A percentile compares a stretch with the other conserved stretches of the same genome.
Conservation (phyloP, 1,140 invertebrate genomes). For the Calosoma granatense region DNA sequence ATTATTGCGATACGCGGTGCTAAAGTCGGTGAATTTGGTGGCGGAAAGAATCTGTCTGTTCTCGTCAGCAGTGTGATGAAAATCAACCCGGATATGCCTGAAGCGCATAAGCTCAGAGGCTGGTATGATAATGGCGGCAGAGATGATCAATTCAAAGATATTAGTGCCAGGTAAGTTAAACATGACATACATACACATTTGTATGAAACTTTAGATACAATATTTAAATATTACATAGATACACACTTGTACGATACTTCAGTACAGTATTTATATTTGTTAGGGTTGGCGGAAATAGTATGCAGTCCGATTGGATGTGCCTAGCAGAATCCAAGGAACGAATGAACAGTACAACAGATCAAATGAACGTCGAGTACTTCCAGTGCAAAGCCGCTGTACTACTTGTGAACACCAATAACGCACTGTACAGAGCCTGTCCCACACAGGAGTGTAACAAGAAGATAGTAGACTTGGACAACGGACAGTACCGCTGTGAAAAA, state of each 20-base stretch:
- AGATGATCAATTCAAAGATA: slow-evolving; percentile 45
- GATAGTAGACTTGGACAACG: slow-evolving; percentile 77
- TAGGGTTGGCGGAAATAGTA: slow-evolving; percentile 36
- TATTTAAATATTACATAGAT: too few relatives aligned
- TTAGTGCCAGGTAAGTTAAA: slow-evolving; percentile 44
- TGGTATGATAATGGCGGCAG: slow-evolving; percentile 81
- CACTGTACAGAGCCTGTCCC: slow-evolving; percentile 85
- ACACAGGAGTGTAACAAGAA: slow-evolving; percentile 86
- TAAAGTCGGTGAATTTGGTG: slow-evolving; percentile 61
- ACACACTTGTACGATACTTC: neutral
- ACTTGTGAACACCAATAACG: slow-evolving; percentile 63
- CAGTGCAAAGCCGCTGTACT: slow-evolving; percentile 57
- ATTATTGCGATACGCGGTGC: slow-evolving; percentile 76
- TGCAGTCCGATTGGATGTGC: slow-evolving; percentile 49
- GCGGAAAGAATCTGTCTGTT: slow-evolving; percentile 57
- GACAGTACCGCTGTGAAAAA: slow-evolving; percentile 88
- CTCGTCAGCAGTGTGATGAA: slow-evolving; percentile 50
- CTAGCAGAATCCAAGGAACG: slow-evolving; percentile 60
- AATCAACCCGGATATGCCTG: slow-evolving; percentile 80
- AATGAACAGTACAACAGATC: slow-evolving; percentile 41
- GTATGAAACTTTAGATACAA: neutral
- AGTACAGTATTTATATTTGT: slow-evolving; percentile 16
- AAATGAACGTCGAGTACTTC: slow-evolving; percentile 75
- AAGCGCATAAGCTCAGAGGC: slow-evolving; percentile 73
- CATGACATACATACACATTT: neutral